These are phyloP conservation scores for Scaptomyza cyrtandrae DNA, from an alignment of 2,888 invertebrate genomes.

Conservation along the genomic window DNA sequence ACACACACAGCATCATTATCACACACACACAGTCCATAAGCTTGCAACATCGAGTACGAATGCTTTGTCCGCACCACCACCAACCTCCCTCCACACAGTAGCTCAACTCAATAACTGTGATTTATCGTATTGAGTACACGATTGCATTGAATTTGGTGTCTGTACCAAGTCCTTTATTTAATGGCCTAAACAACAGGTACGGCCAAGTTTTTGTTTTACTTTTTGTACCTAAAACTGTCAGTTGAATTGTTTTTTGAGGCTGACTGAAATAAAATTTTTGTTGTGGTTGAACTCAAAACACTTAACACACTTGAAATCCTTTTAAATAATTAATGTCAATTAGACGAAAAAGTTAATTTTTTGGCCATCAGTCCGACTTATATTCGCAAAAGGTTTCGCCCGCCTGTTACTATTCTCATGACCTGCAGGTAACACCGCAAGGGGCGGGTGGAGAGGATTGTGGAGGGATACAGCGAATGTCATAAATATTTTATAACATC, in stretches of 20 bases:
- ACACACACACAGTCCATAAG: slow-evolving; percentile 9
- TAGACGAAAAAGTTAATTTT: slow-evolving; percentile 73
- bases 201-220: neutral
- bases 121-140: slow-evolving; percentile 23
- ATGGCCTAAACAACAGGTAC: slow-evolving; percentile 26
- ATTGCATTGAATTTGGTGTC: slow-evolving; percentile 18
- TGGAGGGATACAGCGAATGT: slow-evolving; percentile 61
- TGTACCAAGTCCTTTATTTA: slow-evolving; percentile 21
- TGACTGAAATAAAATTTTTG: slow-evolving; percentile 5
- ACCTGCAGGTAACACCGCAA: slow-evolving; percentile 30
- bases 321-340: slow-evolving; percentile 84
- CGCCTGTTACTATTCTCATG: slow-evolving; percentile 18
- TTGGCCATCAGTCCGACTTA: slow-evolving; percentile 55
- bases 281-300: slow-evolving; percentile 36
- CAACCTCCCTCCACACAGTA: neutral
- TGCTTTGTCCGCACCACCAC: neutral
- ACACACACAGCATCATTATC: slow-evolving; percentile 58
- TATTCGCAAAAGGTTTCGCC: slow-evolving; percentile 23
- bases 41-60: slow-evolving; percentile 14
- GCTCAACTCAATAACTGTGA: slow-evolving; percentile 12
- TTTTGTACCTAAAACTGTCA: slow-evolving; percentile 25
- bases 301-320: slow-evolving; percentile 62
- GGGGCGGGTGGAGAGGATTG: neutral
- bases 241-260: slow-evolving; percentile 4
- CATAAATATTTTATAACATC: slow-evolving; percentile 85